A percentile compares a stretch with the other conserved stretches of the same genome.
phyloP scores from a whole-genome alignment of 2,888 invertebrate species.

The Eupithecia dodoneata region DNA sequence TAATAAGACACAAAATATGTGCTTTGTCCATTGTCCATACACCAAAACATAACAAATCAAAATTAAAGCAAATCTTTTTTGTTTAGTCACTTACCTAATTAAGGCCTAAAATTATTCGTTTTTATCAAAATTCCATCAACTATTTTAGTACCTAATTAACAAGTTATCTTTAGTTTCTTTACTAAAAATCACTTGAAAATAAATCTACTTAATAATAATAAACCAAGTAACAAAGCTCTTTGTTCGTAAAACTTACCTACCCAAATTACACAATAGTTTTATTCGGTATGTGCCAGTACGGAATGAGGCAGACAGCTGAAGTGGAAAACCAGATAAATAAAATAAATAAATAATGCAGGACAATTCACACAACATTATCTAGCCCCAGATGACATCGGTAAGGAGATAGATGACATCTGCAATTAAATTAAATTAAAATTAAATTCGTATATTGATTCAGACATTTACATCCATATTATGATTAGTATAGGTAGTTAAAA shows the following conservation, averaged over 20 bases:
- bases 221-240: slow-evolving; percentile 1
- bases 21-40: not conserved
- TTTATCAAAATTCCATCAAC: slow-evolving; percentile 22
- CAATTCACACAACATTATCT: too few species aligned
- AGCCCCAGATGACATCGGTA: too few species aligned
- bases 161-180: slow-evolving; percentile 2
- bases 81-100: not conserved
- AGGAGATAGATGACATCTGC: too few species aligned
- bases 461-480: too few species aligned
- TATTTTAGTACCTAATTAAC: slow-evolving; percentile 17
- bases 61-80: not conserved
- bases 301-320: slow-evolving; percentile 94
- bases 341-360: too few species aligned
- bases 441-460: too few species aligned
- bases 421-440: too few species aligned
- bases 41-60: slow-evolving; percentile 1
- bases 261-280: not conserved
- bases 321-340: slow-evolving; percentile 85
- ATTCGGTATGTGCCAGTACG: slow-evolving; percentile 87
- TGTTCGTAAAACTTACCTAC: not conserved
- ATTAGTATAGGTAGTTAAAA: too few species aligned
- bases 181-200: not conserved
- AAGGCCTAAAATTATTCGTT: slow-evolving; percentile 12
- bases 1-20: not conserved
- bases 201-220: not conserved